Percentiles rank a stretch among this genome's conserved stretches.
phyloP scores from a whole-genome alignment of 2,888 invertebrate species.

The Iphiclides podalirius region DNA sequence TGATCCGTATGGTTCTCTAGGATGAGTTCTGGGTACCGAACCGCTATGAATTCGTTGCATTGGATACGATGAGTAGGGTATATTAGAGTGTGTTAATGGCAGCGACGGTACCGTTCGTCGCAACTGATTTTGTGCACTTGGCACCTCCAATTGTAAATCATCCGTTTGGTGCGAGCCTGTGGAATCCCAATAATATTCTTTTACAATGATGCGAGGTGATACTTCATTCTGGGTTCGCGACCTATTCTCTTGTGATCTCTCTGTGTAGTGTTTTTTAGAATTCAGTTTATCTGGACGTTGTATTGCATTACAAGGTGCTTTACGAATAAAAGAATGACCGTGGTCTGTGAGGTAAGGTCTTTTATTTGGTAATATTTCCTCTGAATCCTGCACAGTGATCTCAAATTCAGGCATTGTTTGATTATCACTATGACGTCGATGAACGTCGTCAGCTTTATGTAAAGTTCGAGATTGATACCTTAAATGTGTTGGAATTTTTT shows the following conservation, averaged over 20 bases:
- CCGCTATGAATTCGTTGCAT: not conserved
- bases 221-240: constrained; percentile 15
- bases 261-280: not conserved
- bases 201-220: constrained; percentile 41
- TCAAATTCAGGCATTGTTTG: not conserved
- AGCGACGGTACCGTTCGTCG: constrained; percentile 19
- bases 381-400: not conserved
- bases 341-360: not conserved
- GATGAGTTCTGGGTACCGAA: not conserved
- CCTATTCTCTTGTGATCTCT: constrained; percentile 1
- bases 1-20: constrained; percentile 3
- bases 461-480: too few relatives aligned
- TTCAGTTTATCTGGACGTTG: not conserved
- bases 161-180: constrained; percentile 19
- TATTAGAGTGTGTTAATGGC: constrained; percentile 2
- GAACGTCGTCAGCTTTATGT: too few relatives aligned
- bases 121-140: constrained; percentile 3
- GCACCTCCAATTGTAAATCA: not conserved
- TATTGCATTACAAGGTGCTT: not conserved
- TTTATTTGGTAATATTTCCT: not conserved
- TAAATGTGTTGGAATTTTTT: too few relatives aligned
- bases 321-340: not conserved
- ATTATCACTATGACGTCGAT: too few relatives aligned
- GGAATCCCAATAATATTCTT: constrained; percentile 49
- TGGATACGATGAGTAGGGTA: not conserved